Evolutionary conservation across 1,140 invertebrate genomes (phyloP), one percentile per base, ranked within the genome.

Genomic region (Drosophila orena): DNA sequence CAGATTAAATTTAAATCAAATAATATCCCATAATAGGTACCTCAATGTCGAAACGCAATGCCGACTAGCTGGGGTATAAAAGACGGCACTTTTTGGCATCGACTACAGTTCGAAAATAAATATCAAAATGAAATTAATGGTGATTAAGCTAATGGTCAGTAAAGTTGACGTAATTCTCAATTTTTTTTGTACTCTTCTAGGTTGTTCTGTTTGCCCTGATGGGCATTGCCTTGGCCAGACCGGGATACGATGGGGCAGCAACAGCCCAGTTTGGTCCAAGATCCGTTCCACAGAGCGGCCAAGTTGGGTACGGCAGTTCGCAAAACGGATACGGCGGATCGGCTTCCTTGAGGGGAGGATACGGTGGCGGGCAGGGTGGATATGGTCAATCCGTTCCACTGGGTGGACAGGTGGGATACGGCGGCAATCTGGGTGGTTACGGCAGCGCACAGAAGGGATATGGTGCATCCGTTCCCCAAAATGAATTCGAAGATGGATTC

Each of bases 121-220:
- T 20, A 24, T 42, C 35, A 68, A 35, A 20, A 68, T 68, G 64
- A 64, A 68, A 46, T 35, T 68, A 24, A 20, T 64, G 11, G 64
- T 68, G 27, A 50, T 58, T 62, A 15, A 49, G 15, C 14, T 61
- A 6, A 4, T 34, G 4, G 1, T 47, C 14, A 0, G 3, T 22
- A 17, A 38, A 24, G 1, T 11, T 0, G 4, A 12, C 8, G 0
- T 3, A 12, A 24, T 7, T 5, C 8, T 0, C 30, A 43, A 34
- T 6, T 35, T 4, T 22, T 17, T 24, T 17, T 17, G n/a, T n/a
- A 17, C 17, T 14, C 5, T 14, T 27, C 35, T 34, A 66, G 58
- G 35, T 66, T 37, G 58, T 64, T 2, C 22, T 64, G 1, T 14
- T 50, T 14, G 44, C 58, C 12, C 15, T 66, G 17, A 46, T 66